Evolutionary conservation across 2,888 invertebrate genomes (phyloP), one percentile per base, ranked within the genome.

Genomic region (Platypus cylindrus): DNA sequence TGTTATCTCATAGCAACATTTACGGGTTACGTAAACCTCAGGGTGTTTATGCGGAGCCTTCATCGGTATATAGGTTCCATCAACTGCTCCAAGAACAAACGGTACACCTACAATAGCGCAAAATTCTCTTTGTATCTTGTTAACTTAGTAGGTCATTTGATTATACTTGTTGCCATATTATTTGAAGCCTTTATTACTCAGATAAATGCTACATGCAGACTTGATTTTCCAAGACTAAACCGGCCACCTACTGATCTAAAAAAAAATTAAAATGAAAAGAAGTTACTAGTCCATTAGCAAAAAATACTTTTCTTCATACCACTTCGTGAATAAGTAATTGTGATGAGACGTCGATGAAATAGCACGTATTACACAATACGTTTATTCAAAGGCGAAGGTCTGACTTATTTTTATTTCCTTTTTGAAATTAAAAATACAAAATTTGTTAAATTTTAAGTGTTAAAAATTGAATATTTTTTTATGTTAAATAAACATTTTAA

Each of bases 1-100:
- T 7, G 43, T 47, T 2, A 51, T 41, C 2, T 44, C 44, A 40
- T 47, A 36, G 18, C 39, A 40, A 28, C 45, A 44, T 40, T 50
- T 50, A 25, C 47, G 25, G 2, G 35, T 49, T 2, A 48, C 37
- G 29, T 49, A 51, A 1, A 34, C 31, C 30, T 47, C 44, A 5
- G 45, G 35, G 32, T 51, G 36, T 18, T 40, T 25, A 12, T 34
- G 16, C 5, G 48, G 46, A 7, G 49, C 46, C 38, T 49, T 48
- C 9, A 50, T 50, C 3, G 37, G 38, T 3, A 49, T 32, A 37
- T 40, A 49, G 17, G 43, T 46, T n/a, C 48, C 48, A 41, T 50
- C 49, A 22, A 48, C 30, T 5, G 42, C 46, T 14, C 46, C 49
- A 24, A 45, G 33, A 1, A 45, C 36, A 33, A 41, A 34, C 14